Conservation (phyloP, 1,140 invertebrate species). For the Scaptomyza montana region DNA sequence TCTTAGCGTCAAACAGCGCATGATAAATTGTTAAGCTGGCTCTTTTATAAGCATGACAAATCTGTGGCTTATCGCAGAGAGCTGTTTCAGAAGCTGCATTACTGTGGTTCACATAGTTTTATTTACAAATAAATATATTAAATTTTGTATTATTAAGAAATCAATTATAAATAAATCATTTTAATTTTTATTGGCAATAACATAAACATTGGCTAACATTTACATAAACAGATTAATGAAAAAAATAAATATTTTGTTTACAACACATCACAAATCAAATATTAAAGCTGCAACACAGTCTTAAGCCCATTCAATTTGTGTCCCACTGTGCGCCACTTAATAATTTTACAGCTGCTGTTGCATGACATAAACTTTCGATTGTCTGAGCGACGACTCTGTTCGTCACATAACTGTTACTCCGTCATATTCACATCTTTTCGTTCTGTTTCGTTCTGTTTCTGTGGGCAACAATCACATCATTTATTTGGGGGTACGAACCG, state of each 20-base stretch:
- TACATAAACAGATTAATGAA: no score
- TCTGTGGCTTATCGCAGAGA: constrained; percentile 30
- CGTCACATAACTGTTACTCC: constrained; percentile 76
- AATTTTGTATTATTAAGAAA: no score
- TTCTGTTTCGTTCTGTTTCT: constrained; percentile 52
- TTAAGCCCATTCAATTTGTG: background rate
- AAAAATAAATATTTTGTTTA: no score
- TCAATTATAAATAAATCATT: no score
- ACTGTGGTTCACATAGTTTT: background rate
- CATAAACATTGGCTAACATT: no score
- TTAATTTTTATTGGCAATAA: no score
- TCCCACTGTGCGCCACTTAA: constrained; percentile 27
- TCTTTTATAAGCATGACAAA: constrained; percentile 18
- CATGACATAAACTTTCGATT: constrained; percentile 82
- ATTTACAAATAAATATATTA: no score
- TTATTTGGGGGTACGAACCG: constrained; percentile 35
- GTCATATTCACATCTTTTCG: constrained; percentile 26
- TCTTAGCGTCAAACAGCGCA: background rate
- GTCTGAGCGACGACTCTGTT: constrained; percentile 59
- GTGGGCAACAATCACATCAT: constrained; percentile 30
- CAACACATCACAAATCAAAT: background rate
- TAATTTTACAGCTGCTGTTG: constrained; percentile 50
- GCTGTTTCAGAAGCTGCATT: constrained; percentile 2
- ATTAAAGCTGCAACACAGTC: background rate
- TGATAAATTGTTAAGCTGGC: constrained; percentile 7